Evolutionary conservation across 2,888 invertebrate species (phyloP).

Genomic region (Drepanosiphum platanoidis): DNA sequence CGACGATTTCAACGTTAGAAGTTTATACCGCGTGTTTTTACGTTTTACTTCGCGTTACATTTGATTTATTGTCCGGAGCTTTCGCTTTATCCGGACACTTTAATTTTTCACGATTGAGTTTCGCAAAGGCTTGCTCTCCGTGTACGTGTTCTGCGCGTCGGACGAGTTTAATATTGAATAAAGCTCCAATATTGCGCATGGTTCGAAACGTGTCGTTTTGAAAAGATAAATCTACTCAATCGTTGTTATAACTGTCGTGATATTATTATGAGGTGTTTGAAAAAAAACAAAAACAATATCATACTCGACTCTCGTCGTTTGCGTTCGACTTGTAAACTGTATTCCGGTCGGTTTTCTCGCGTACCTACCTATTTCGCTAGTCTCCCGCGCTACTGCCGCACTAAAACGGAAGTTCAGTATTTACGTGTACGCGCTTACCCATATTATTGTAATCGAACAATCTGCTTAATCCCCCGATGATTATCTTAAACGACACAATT

Average conservation of each 20-base stretch:
- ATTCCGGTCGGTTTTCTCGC: neutral
- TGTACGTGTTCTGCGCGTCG: neutral
- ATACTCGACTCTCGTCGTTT: neutral
- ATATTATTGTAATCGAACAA: constrained; percentile 5
- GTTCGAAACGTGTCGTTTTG: neutral
- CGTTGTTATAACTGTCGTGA: no score
- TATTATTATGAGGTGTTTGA: neutral
- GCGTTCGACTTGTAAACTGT: constrained; percentile 1
- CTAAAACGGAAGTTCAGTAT: neutral
- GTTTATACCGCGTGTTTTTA: neutral
- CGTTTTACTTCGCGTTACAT: constrained; percentile 8
- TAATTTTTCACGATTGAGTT: neutral
- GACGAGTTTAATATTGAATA: neutral
- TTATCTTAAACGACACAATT: neutral
- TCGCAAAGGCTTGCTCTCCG: neutral
- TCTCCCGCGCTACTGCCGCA: no score
- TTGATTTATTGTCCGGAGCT: constrained; percentile 37
- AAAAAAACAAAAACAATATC: neutral
- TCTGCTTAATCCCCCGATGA: constrained; percentile 1
- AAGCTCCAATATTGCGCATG: neutral
- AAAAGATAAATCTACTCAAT: no score
- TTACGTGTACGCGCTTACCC: neutral
- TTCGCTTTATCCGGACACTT: neutral
- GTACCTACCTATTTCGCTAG: no score
- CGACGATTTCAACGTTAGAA: constrained; percentile 32